Evolutionary conservation across 2,113 vertebrate genomes (phyloP).

Genomic region (Antechinus stuartii): DNA sequence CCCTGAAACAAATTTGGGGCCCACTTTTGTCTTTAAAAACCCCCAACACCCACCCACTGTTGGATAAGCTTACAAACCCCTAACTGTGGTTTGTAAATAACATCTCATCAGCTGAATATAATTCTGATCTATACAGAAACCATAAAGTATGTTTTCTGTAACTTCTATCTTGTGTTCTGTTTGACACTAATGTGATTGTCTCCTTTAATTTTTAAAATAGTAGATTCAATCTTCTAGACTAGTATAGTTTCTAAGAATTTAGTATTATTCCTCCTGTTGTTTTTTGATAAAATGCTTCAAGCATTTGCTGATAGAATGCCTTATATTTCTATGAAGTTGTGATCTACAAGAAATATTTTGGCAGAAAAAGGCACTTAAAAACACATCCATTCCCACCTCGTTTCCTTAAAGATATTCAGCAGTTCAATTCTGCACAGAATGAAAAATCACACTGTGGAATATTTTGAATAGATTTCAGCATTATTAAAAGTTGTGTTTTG

Average conservation of each 20-base stretch:
- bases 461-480: conserved; percentile 24
- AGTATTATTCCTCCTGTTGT: conserved; percentile 28
- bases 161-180: conserved; percentile 53
- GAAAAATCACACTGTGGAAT: conserved; percentile 30
- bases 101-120: conserved; percentile 70
- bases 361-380: conserved; percentile 28
- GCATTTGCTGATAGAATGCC: conserved; percentile 56
- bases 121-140: conserved; percentile 75
- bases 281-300: conserved; percentile 54
- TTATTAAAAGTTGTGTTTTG: conserved; percentile 29
- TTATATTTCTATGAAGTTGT: conserved; percentile 35
- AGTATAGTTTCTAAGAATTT: conserved; percentile 26
- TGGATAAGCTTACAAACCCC: conserved; percentile 72
- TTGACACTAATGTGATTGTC: conserved; percentile 26
- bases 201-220: conserved; percentile 43
- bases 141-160: conserved; percentile 54
- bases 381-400: conserved; percentile 22
- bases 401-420: conserved; percentile 29
- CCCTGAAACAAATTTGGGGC: conserved; percentile 11
- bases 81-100: conserved; percentile 77
- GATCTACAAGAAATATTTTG: conserved; percentile 49
- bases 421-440: conserved; percentile 53
- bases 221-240: conserved; percentile 29
- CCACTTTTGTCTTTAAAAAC: conserved; percentile 76
- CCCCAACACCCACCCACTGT: neutral